Evolutionary conservation across 1,140 invertebrate species (phyloP), one percentile per base, ranked within the genome.

Genomic region (Dendrolimus punctatus): DNA sequence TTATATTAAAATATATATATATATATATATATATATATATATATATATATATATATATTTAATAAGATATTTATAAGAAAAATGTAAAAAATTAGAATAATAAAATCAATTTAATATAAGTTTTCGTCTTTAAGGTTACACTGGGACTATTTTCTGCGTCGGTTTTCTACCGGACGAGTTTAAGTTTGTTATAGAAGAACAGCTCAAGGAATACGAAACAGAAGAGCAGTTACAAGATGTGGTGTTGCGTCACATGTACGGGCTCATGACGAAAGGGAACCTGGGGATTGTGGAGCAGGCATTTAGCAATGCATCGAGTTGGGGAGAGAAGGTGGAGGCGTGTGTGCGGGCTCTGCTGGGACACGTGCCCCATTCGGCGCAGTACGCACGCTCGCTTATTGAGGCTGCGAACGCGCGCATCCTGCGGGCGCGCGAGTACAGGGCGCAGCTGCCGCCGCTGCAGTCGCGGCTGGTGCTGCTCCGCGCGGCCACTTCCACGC

Each of bases 121-220:
- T 42, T 63, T 6, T 53, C 23, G 49, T 42, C 53, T 55, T 51
- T 41, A 45, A 77, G 75, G 73, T 48, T 41, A 68, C 7, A 60
- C 46, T 8, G 76, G 76, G 5, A 73, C 69, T 5, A 61, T 79
- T 2, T 79, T 64, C 46, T 79, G 71, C 40, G 6, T 78, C 1
- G 73, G 71, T 1, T 53, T 59, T 10, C 39, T 49, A 2, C 73
- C 73, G 5, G 46, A 61, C 5, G 64, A 73, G 8, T 56, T 75
- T 10, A 48, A 53, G 23, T 39, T 42, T 3, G 40, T 40, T 9
- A 51, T 75, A 8, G 51, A 65, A 5, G 9, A 57, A 4, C 49
- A 70, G 40, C n/a, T 77, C 1, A 45, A 41, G 4, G 49, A 37
- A 7, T 64, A 55, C n/a, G 48, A 64, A 9, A 59, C 60, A 4